phyloP scores from a whole-genome alignment of 2,797 vertebrate species.

The Fratercula arctica region DNA sequence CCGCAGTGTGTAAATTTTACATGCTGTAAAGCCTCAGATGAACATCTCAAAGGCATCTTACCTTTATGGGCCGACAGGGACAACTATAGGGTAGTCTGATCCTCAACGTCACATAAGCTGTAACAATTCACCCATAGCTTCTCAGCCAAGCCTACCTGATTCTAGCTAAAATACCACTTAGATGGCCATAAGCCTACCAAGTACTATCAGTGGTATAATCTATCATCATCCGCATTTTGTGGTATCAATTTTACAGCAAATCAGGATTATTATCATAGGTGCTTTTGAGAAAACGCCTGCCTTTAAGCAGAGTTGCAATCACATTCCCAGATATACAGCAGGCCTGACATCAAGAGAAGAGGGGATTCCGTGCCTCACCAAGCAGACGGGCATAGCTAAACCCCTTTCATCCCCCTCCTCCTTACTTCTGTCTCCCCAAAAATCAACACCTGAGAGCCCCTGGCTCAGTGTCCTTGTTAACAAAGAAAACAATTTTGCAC shows the following conservation, averaged over 20 bases:
- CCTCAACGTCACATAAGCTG: not conserved
- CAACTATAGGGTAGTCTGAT: not conserved
- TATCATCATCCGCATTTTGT: not conserved
- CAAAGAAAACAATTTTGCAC: not conserved
- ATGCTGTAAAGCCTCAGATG: not conserved
- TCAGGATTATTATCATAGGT: not conserved
- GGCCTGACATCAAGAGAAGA: not conserved
- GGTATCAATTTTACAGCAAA: not conserved
- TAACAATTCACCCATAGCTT: not conserved
- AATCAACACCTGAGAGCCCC: not conserved
- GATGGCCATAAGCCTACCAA: not conserved
- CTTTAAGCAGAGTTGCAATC: not conserved
- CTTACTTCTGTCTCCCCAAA: not conserved
- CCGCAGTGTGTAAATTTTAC: not conserved
- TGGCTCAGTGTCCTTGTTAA: not conserved
- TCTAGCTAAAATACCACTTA: not conserved
- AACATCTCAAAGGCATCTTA: not conserved
- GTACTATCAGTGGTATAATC: not conserved
- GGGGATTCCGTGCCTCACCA: not conserved
- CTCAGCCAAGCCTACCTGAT: not conserved
- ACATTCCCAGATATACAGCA: not conserved
- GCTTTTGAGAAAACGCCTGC: not conserved
- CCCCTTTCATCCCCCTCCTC: not conserved
- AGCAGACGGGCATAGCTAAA: not conserved
- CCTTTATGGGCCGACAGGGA: not conserved